A percentile compares a stretch with the other conserved stretches of the same genome.
phyloP scores from a whole-genome alignment of 2,797 vertebrate species.

The Dryobates pubescens region DNA sequence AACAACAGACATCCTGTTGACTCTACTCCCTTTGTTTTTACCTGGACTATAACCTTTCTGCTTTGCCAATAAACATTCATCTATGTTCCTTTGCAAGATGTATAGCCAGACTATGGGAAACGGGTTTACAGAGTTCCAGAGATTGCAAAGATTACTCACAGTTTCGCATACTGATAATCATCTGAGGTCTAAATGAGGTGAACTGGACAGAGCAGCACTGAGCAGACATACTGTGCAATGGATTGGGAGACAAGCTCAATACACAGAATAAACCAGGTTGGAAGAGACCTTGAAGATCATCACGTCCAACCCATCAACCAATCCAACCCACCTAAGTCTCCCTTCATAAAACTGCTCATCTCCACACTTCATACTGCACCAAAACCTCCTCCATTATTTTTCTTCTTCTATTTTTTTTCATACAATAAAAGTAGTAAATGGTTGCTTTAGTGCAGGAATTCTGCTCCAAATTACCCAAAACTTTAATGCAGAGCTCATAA shows the following conservation, averaged over 20 bases:
- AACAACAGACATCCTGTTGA: constrained; percentile 67
- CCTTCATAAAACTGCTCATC: neutral
- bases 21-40: constrained; percentile 33
- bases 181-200: neutral
- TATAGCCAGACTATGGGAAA: constrained; percentile 16
- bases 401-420: neutral
- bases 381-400: neutral
- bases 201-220: neutral
- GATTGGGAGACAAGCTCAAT: neutral
- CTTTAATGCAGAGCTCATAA: neutral
- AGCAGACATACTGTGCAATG: neutral
- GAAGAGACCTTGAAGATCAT: too few relatives aligned
- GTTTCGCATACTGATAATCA: neutral
- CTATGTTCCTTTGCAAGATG: neutral
- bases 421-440: neutral
- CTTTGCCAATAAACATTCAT: constrained; percentile 51
- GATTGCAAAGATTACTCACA: neutral
- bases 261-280: too few relatives aligned
- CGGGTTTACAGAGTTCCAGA: constrained; percentile 13
- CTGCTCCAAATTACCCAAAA: neutral
- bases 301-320: too few relatives aligned
- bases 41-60: constrained; percentile 54
- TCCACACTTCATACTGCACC: neutral
- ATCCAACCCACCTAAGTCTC: too few relatives aligned
- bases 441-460: neutral